Evolutionary conservation across 2,797 vertebrate species (phyloP), one percentile per base, ranked within the genome.

Genomic region (Mergus octosetaceus): DNA sequence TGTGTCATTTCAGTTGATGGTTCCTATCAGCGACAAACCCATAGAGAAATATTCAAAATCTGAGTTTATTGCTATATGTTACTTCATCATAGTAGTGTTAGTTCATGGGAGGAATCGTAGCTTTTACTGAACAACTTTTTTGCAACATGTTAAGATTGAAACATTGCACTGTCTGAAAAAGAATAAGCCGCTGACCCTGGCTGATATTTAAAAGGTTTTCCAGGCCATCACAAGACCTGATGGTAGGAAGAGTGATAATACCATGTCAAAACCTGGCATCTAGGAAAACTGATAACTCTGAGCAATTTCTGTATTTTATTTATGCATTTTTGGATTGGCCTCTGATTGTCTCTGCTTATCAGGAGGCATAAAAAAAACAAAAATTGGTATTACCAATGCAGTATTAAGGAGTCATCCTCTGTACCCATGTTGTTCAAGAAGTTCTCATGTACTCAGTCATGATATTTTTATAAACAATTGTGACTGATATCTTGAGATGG

Each of bases 401-500:
- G 11, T 74, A 36, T 54, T 70, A 53, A 34, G 15, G 41, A 86
- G 47, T 60, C 22, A 4, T 85, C 47, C 41, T 47, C 36, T 71
- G 19, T 54, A 91, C 32, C 12, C 80, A 10, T 7, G 11, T n/a
- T 74, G 25, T 80, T 91, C 54, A 62, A 83, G 39, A 83, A 56
- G 38, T 61, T 82, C 64, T 82, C 7, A 16, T 8, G 22, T 65
- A 82, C 39, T 89, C 20, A 68, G 41, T 86, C 60, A 47, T n/a
- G 20, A 16, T 66, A 41, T 58, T 88, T 93, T 87, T 91, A 64
- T 85, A 81, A 88, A 27, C 14, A 58, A 41, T 76, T 82, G 47
- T 65, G 45, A 43, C 76, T 90, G 38, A 54, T 84, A 86, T 74
- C 57, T 94, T 82, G n/a, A 93, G 53, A 68, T 73, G 84, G 83